Evolutionary conservation across 2,888 invertebrate species (phyloP).

Genomic region (Catocala sponsa): DNA sequence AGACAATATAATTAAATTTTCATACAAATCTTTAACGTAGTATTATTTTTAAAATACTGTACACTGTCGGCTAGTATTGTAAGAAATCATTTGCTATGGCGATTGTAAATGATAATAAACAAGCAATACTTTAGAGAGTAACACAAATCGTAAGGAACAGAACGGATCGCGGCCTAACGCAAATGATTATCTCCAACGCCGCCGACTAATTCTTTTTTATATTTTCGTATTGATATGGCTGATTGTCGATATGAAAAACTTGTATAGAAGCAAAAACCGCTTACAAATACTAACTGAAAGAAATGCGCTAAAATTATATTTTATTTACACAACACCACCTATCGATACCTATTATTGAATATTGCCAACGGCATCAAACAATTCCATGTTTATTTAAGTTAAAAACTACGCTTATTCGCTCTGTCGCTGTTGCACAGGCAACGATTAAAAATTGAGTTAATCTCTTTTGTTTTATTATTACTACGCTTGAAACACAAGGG

Average conservation of each 20-base stretch:
- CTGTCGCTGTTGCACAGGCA: slow-evolving; percentile 62
- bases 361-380: slow-evolving; percentile 67
- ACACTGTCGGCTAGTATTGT: slow-evolving; percentile 85
- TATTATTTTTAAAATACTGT: slow-evolving; percentile 94
- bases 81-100: slow-evolving; percentile 74
- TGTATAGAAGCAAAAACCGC: slow-evolving; percentile 76
- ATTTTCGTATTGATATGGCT: slow-evolving; percentile 90
- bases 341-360: slow-evolving; percentile 62
- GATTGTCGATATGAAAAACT: slow-evolving; percentile 90
- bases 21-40: slow-evolving; percentile 94
- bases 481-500: too few relatives aligned
- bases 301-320: slow-evolving; percentile 79
- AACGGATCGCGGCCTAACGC: slow-evolving; percentile 42
- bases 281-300: slow-evolving; percentile 72
- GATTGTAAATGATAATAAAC: slow-evolving; percentile 44
- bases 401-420: slow-evolving; percentile 35
- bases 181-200: slow-evolving; percentile 76
- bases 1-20: slow-evolving; percentile 91
- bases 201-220: slow-evolving; percentile 81
- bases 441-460: slow-evolving; percentile 71
- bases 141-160: slow-evolving; percentile 57
- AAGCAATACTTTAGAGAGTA: slow-evolving; percentile 41
- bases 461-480: slow-evolving; percentile 78
- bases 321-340: slow-evolving; percentile 75
- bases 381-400: slow-evolving; percentile 62